phyloP scores from a whole-genome alignment of 2,888 invertebrate genomes.

The Aphidius colemani region DNA sequence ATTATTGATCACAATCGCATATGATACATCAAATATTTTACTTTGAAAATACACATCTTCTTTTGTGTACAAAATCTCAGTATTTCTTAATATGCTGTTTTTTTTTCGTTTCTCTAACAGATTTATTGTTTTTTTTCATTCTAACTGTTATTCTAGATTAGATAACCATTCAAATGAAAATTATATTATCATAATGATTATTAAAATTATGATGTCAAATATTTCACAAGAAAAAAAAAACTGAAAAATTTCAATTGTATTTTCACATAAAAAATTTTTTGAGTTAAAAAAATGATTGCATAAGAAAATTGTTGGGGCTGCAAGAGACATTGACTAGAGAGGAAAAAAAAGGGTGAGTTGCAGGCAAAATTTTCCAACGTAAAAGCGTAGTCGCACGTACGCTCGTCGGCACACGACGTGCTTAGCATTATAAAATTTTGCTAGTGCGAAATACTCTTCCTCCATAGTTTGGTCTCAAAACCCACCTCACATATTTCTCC shows the following conservation, averaged over 20 bases:
- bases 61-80: no score
- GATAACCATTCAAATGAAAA: no score
- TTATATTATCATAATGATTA: no score
- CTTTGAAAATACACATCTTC: no score
- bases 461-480: slow-evolving; percentile 27
- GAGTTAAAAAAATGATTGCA: neutral
- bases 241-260: neutral
- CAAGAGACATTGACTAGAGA: slow-evolving; percentile 31
- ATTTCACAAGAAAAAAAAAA: no score
- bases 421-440: slow-evolving; percentile 50
- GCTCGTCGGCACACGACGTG: slow-evolving; percentile 60
- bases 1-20: no score
- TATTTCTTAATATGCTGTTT: no score
- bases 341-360: slow-evolving; percentile 27
- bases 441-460: slow-evolving; percentile 32
- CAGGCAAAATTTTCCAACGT: slow-evolving; percentile 48
- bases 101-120: no score
- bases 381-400: slow-evolving; percentile 61
- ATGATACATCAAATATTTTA: no score
- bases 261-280: neutral
- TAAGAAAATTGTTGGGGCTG: slow-evolving; percentile 17
- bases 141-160: no score
- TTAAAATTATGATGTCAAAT: no score
- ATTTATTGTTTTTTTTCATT: no score
- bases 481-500: slow-evolving; percentile 18